Percentiles rank a stretch among this genome's conserved stretches.
Evolutionary conservation across 2,797 vertebrate genomes (phyloP).

Genomic region (Merluccius polli): DNA sequence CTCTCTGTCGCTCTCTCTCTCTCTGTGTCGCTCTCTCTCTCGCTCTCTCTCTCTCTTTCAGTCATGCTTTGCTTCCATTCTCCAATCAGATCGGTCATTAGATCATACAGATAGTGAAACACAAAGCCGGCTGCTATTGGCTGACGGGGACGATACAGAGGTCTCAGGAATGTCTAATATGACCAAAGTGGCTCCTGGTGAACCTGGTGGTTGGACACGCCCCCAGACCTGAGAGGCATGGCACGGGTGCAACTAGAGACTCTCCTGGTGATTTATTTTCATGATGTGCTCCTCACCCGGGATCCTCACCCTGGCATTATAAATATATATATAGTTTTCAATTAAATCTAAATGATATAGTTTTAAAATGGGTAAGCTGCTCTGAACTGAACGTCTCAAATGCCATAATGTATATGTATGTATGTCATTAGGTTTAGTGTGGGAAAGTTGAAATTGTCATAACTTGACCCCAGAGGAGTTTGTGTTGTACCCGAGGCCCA

Average conservation of each 20-base stretch:
- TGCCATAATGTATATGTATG: neutral
- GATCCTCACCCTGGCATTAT: neutral
- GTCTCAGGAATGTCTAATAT: constrained; percentile 29
- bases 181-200: neutral
- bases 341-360: neutral
- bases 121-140: neutral
- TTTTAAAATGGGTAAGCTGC: neutral
- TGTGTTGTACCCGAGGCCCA: neutral
- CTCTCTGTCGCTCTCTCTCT: constrained; percentile 8
- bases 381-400: neutral
- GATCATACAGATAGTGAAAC: constrained; percentile 28
- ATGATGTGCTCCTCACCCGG: neutral
- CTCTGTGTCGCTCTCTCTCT: constrained; percentile 15
- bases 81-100: constrained; percentile 37
- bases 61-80: constrained; percentile 36
- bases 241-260: neutral
- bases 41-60: neutral
- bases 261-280: neutral
- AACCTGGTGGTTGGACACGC: too few relatives aligned
- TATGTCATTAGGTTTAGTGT: neutral
- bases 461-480: neutral
- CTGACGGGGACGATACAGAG: constrained; percentile 4
- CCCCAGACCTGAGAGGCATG: neutral
- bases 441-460: neutral
- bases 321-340: neutral